Percentiles rank a stretch among this genome's conserved stretches.
These are phyloP conservation scores for Cichlasoma orientale DNA, from an alignment of 2,797 vertebrate genomes.

Conservation along the genomic window DNA sequence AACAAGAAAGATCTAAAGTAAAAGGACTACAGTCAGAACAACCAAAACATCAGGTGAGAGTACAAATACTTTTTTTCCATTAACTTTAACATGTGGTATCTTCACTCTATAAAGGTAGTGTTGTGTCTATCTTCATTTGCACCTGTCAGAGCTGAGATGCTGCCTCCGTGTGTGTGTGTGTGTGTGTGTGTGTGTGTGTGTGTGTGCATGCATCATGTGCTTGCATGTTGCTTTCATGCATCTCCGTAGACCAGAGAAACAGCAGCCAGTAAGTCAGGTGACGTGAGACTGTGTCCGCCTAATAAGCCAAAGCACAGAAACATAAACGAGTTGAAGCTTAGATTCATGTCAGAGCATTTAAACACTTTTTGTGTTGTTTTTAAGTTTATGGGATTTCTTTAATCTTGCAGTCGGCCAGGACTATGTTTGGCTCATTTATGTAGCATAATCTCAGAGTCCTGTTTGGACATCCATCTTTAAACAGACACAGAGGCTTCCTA, in stretches of 20 bases:
- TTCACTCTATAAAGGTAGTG: not conserved
- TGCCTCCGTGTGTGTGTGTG: too few relatives aligned
- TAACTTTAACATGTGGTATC: not conserved
- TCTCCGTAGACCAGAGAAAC: not conserved
- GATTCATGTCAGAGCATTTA: not conserved
- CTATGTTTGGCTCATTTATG: not conserved
- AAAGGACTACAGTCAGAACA: constrained; percentile 92
- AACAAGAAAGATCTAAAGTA: constrained; percentile 94
- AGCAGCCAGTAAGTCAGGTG: not conserved
- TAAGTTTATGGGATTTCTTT: not conserved
- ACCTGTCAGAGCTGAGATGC: too few relatives aligned
- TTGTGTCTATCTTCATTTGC: not conserved
- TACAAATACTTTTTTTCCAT: not conserved
- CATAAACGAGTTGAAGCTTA: not conserved
- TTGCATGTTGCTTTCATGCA: not conserved
- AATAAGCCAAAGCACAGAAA: not conserved
- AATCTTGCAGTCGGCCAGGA: not conserved
- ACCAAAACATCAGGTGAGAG: constrained; percentile 86
- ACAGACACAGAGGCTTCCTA: not conserved
- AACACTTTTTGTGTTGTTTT: not conserved
- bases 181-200: too few relatives aligned
- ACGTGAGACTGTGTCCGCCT: not conserved
- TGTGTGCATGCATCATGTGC: too few relatives aligned
- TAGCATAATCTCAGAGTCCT: not conserved
- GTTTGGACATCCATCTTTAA: not conserved